Evolutionary conservation across 2,797 vertebrate species (phyloP), one percentile per base, ranked within the genome.

Genomic region (Erethizon dorsatum): DNA sequence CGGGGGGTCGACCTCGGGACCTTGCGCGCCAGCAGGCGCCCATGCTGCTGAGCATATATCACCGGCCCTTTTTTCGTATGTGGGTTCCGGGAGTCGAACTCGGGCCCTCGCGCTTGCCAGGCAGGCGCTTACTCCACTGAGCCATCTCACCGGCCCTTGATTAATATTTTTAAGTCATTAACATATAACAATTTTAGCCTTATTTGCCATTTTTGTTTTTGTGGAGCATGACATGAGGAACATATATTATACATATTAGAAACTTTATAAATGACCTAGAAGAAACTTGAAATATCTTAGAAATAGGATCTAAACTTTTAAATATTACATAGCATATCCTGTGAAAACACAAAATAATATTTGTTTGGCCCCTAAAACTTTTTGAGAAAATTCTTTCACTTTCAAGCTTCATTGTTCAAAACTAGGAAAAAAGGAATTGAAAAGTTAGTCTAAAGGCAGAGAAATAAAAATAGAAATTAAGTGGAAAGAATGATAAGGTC

Each of bases 321-420:
- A 85, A 28, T 91, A 75, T 37, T 45, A 54, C 33, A 22, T 91
- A 31, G 63, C 37, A 83, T 20, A 90, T 59, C 63, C 5, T 37
- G 17, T 69, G n/a, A 18, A 50, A 93, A 82, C 6, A 67, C 5
- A 96, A 91, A 78, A 83, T 56, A 95, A 84, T 50, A 67, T 59
- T 67, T 69, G 9, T 15, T 75, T 84, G 94, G 22, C 28, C 6
- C 67, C 20, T 63, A 80, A 89, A 73, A 84, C 37, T 61, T 2
- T 80, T 87, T 73, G 71, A 69, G 24, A 88, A 59, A 41, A 63
- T 93, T 80, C 15, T 13, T 82, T 93, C 37, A 71, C 20, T 47
- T 57, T n/a, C 17, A 54, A 28, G 22, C 67, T 90, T 57, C 4
- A 56, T 71, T 77, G 37, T 31, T 82, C 67, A 75, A 79, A 90